phyloP scores from a whole-genome alignment of 2,888 invertebrate genomes.

The Drosophila paranaensis region DNA sequence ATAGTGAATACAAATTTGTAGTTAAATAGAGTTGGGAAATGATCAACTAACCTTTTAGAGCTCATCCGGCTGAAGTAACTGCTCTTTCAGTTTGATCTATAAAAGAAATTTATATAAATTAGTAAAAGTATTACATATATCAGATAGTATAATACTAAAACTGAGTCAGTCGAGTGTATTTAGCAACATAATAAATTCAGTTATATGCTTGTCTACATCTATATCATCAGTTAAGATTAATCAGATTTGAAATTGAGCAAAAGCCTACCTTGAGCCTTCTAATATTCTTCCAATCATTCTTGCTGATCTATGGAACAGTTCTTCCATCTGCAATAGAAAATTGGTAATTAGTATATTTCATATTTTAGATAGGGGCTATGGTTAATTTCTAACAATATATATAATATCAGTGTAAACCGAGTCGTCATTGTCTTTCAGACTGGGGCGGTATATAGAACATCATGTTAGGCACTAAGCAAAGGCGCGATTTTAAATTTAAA shows the following conservation, averaged over 20 bases:
- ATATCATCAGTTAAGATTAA: constrained; percentile 36
- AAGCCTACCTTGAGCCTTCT: constrained; percentile 12
- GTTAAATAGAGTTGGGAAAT: background rate
- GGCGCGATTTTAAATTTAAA: no score
- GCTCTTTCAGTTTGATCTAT: background rate
- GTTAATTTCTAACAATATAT: background rate
- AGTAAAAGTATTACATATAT: background rate
- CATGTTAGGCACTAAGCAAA: background rate
- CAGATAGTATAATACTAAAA: background rate
- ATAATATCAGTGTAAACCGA: constrained; percentile 10
- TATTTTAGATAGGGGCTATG: background rate
- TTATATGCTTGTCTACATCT: constrained; percentile 57
- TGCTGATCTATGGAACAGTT: background rate
- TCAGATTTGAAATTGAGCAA: background rate
- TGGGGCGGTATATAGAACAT: constrained; percentile 58
- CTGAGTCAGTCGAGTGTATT: constrained; percentile 36
- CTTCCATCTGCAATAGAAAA: background rate
- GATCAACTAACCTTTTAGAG: constrained; percentile 24
- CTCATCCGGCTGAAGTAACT: no score
- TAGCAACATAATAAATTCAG: constrained; percentile 54
- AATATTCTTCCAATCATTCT: background rate
- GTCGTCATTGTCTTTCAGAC: constrained; percentile 39
- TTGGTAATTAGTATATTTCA: background rate
- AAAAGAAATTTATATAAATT: constrained; percentile 2
- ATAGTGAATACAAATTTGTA: background rate